Conservation (phyloP, 2,888 invertebrate species). For the Archaeoteleia sp. region DNA sequence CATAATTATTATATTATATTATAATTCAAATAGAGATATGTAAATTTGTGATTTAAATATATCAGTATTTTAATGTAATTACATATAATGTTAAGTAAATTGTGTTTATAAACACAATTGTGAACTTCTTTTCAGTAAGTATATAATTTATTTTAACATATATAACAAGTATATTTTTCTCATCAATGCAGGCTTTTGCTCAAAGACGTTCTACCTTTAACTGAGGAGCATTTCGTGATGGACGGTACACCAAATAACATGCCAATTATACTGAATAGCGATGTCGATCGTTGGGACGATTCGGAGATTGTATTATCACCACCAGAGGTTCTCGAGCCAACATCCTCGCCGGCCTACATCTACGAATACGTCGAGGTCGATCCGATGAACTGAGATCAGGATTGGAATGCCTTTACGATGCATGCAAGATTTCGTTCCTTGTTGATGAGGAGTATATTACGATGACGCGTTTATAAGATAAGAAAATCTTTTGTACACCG, state of each 20-base stretch:
- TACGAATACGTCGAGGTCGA: slow-evolving; percentile 73
- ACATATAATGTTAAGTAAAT: too few relatives aligned
- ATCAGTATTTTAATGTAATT: too few relatives aligned
- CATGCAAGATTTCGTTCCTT: slow-evolving; percentile 38
- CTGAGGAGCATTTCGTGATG: slow-evolving; percentile 78
- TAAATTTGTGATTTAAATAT: too few relatives aligned
- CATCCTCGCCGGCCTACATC: slow-evolving; percentile 66
- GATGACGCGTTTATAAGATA: slow-evolving; percentile 38
- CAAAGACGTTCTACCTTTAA: slow-evolving; percentile 79
- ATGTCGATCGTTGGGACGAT: slow-evolving; percentile 69
- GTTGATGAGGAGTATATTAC: slow-evolving; percentile 29
- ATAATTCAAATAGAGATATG: too few relatives aligned
- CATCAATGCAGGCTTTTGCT: slow-evolving; percentile 76
- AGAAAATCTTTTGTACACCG: slow-evolving; percentile 35
- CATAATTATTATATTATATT: too few relatives aligned
- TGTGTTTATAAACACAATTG: too few relatives aligned
- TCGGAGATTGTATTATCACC: slow-evolving; percentile 62
- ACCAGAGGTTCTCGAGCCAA: slow-evolving; percentile 62
- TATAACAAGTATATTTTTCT: slow-evolving; percentile 29
- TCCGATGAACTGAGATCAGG: slow-evolving; percentile 68
- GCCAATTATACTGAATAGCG: slow-evolving; percentile 72
- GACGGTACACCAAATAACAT: slow-evolving; percentile 74
- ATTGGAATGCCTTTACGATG: slow-evolving; percentile 30
- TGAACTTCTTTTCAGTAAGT: too few relatives aligned
- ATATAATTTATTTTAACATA: too few relatives aligned